Base-by-base conservation (phyloP, 2,113 vertebrate genomes). In the Hucho hucho region DNA sequence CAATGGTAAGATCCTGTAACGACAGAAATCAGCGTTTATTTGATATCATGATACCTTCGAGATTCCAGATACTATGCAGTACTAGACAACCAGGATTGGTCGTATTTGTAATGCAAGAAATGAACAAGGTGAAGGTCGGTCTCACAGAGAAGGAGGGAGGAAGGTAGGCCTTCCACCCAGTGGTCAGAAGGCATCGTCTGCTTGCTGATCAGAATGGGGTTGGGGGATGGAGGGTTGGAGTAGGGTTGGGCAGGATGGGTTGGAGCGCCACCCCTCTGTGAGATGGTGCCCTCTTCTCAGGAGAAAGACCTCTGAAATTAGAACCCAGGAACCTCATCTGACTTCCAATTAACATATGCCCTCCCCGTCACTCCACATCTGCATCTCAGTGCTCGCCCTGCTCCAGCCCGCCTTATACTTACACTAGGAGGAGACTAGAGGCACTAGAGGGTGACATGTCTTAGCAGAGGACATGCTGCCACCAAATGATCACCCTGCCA, bases 381-480 rank as follows among this genome's bases (percentile, higher is more conserved):
- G 59, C 32, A 70, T 76, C 25, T 16, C 25, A 22, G 43, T 53
- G 13, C 67, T 13, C 61, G 26, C 32, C 63, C 13, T 37, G 25
- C 28, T 20, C 26, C 26, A 37, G 29, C n/a, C n/a, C 2, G 20
- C 22, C 59, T 63, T 12, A 25, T 22, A 63, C 16, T 22, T 22
- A 59, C 20, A n/a, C 18, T 9, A 22, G 63, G 9, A 26, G 25
- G 63, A 28, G 22, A 64, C 63, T 26, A 11, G 7, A 24, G 63
- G 63, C 2, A 24, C 63, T 64, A 24, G 20, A 47, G 37, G 67
- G 29, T 46, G 67, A 69, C 9, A 43, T 22, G 37, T 4, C 37
- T 69, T 69, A 25, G 32, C 43, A 61, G 77, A 85, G 80, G 77
- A 78, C 78, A 86, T 78, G 66, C 49, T 79, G 77, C 77, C 25